Evolutionary conservation across 2,888 invertebrate species (phyloP).

Genomic region (Neoaliturus tenellus): DNA sequence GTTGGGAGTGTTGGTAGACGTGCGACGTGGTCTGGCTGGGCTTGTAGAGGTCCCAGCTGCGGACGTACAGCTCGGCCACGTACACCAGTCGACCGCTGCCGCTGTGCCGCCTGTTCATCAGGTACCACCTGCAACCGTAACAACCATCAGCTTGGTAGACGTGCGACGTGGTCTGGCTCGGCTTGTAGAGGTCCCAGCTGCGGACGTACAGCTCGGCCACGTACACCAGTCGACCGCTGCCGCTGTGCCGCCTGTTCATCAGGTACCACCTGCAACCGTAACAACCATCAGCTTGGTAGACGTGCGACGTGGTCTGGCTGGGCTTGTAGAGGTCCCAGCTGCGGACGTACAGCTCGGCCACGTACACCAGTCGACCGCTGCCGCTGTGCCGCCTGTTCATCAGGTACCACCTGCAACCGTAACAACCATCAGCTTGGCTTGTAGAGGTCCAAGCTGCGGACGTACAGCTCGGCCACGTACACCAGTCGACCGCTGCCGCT

Average conservation of each 20-base stretch:
- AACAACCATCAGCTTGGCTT: too few species aligned
- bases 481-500: conserved; percentile 72
- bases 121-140: conserved; percentile 75
- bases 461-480: conserved; percentile 70
- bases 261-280: conserved; percentile 75
- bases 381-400: conserved; percentile 73
- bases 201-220: conserved; percentile 67
- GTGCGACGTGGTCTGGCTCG: conserved; percentile 62
- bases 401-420: conserved; percentile 74
- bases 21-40: conserved; percentile 63
- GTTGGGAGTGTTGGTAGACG: too few species aligned
- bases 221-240: conserved; percentile 72
- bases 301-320: conserved; percentile 59
- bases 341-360: conserved; percentile 64
- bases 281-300: too few species aligned
- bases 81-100: conserved; percentile 72
- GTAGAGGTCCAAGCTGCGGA: conserved; percentile 64
- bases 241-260: conserved; percentile 73
- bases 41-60: conserved; percentile 64
- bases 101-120: conserved; percentile 73
- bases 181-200: conserved; percentile 65
- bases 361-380: conserved; percentile 72
- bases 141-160: not conserved
- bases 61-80: conserved; percentile 68
- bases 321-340: conserved; percentile 65